These are phyloP conservation scores for Aix galericulata DNA, from an alignment of 2,113 vertebrate genomes.

Conservation along the genomic window DNA sequence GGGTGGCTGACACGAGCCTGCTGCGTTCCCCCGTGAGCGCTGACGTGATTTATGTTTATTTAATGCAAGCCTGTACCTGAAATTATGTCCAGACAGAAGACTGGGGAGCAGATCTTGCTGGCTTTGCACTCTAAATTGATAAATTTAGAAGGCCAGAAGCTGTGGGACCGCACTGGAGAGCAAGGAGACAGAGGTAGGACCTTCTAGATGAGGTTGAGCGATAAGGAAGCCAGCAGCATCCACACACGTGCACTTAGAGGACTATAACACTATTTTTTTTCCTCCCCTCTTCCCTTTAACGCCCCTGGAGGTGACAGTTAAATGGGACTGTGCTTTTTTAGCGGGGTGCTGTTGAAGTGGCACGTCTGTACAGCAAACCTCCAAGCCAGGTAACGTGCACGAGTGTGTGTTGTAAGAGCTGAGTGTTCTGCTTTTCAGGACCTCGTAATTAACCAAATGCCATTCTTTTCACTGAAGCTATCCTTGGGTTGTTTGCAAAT, in stretches of 20 bases:
- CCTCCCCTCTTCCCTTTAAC: not conserved
- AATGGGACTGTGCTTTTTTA: not conserved
- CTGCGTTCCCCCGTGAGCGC: not conserved
- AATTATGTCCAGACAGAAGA: not conserved
- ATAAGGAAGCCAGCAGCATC: not conserved
- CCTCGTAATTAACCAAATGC: not conserved
- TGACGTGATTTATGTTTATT: not conserved
- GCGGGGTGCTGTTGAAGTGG: not conserved
- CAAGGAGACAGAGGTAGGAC: not conserved
- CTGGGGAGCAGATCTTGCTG: not conserved
- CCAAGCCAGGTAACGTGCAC: too few species aligned
- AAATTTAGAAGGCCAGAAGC: not conserved
- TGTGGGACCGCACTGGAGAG: not conserved
- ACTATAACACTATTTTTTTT: not conserved
- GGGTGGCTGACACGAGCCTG: not conserved
- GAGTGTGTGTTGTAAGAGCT: not conserved
- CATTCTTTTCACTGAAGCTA: not conserved
- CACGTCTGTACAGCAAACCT: fast-evolving
- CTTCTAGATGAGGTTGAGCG: not conserved
- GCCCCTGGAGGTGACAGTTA: not conserved
- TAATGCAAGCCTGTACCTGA: not conserved
- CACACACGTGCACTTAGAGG: not conserved
- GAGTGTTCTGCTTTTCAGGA: not conserved
- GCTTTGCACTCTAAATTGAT: not conserved
- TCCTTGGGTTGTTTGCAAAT: not conserved